Base-by-base conservation (phyloP, 2,888 invertebrate genomes). In the Patella pellucida region DNA sequence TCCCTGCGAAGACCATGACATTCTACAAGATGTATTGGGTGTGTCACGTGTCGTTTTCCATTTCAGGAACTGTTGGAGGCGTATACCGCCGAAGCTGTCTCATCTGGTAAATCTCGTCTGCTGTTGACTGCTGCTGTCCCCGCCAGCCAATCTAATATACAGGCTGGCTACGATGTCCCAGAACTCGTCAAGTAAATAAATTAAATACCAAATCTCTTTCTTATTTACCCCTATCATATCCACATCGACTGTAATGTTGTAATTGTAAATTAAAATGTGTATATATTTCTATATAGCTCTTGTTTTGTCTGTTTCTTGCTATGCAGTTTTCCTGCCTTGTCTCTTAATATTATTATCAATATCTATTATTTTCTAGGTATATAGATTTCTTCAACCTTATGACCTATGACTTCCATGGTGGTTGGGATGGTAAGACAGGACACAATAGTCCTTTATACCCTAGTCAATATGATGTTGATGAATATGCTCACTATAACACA, bases 321-420 rank as follows among this genome's bases (percentile, higher is more conserved):
- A 1, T 41, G 41, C 4, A 41, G 41, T 41, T 41, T 31, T 31
- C 31, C 41, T 9, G 9, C 41, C 7, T 41, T 7, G 41, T 41
- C 41, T 41, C 41, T 7, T 41, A 41, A 41, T 9, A 41, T 9
- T 41, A 41, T 41, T 41, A 9, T 41, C 41, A 41, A 41, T 41
- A 41, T 41, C 9, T 41, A 41, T 41, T 72, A 27, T 27, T 12
- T 73, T 54, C 15, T 56, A 74, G 74, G 15, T 74, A 54, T n/a
- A 19, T 69, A 11, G 74, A 74, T 68, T 74, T 74, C 50, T 52
- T 69, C 74, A 74, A 54, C 69, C 16, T 74, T 23, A 74, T 74
- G 74, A 54, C 69, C n/a, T 74, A 74, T 52, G 74, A 74, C 16
- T 69, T 74, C 19, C 74, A 74, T 50, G 74, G 74, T 19, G 74